phyloP scores from a whole-genome alignment of 2,888 invertebrate genomes.

The Acleris sparsana region DNA sequence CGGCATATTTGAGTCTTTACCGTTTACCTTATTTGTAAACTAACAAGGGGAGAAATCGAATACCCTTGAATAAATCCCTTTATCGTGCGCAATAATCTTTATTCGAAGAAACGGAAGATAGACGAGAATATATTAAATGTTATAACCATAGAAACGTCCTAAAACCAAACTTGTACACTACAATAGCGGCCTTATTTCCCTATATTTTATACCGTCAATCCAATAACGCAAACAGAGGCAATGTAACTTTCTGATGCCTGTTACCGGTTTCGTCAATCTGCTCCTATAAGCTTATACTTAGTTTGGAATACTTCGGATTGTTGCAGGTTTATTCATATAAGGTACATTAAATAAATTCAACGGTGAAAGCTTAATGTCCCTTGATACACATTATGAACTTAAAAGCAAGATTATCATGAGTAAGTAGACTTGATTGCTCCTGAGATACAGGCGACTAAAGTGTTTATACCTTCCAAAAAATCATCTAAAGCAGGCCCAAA shows the following conservation, averaged over 20 bases:
- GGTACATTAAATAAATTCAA: not conserved
- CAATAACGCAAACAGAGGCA: not conserved
- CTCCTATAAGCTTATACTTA: constrained; percentile 5
- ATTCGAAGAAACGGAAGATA: constrained; percentile 9
- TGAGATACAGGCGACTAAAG: no score
- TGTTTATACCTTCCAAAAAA: no score
- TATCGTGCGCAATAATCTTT: constrained; percentile 12
- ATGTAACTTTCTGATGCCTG: not conserved
- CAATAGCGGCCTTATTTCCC: not conserved
- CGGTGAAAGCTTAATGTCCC: no score
- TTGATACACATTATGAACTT: no score
- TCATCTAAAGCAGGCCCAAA: no score
- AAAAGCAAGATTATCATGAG: no score
- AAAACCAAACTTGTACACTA: not conserved
- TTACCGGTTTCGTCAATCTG: constrained; percentile 6
- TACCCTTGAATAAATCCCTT: constrained; percentile 6
- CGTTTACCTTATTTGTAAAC: constrained; percentile 4
- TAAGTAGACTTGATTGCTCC: no score
- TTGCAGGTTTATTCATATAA: no score
- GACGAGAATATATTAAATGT: no score
- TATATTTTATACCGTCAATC: not conserved
- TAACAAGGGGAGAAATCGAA: constrained; percentile 9
- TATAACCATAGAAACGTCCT: not conserved
- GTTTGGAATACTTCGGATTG: not conserved
- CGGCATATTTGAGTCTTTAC: no score